Percentiles rank a stretch among this genome's conserved stretches.
These are phyloP conservation scores for Nyleta sp. DNA, from an alignment of 2,888 invertebrate species.

Conservation along the genomic window DNA sequence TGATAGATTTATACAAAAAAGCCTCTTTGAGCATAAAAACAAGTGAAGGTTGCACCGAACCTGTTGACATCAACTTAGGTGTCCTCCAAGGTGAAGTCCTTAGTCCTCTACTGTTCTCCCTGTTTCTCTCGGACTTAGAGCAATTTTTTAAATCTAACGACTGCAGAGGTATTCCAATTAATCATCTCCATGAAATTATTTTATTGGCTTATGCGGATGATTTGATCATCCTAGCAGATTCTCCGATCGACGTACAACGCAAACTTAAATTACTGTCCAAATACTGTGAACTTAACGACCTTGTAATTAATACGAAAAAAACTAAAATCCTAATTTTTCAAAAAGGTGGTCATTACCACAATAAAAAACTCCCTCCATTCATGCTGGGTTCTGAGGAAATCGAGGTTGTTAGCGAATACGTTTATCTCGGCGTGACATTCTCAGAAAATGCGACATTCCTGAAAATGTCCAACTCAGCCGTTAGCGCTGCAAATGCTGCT, in stretches of 20 bases:
- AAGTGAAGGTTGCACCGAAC: not conserved
- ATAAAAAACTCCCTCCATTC: constrained; percentile 6
- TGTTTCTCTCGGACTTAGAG: constrained; percentile 16
- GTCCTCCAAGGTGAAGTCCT: constrained; percentile 18
- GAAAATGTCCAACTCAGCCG: not conserved
- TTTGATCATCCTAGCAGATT: not conserved
- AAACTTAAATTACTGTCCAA: not conserved
- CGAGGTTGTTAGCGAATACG: constrained; percentile 6
- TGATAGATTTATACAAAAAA: not conserved
- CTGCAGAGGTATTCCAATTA: not conserved
- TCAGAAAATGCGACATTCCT: not conserved
- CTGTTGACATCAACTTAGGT: not conserved
- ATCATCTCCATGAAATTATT: constrained; percentile 5
- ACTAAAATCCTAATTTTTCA: constrained; percentile 23
- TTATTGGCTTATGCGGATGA: constrained; percentile 15
- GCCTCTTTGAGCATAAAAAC: not conserved
- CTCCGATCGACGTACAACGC: not conserved
- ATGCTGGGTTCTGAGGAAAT: constrained; percentile 11
- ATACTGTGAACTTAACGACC: constrained; percentile 3
- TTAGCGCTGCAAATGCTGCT: not conserved
- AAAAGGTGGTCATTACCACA: constrained; percentile 16
- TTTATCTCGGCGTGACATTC: constrained; percentile 15
- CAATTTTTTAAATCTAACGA: not conserved
- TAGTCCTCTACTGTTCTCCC: constrained; percentile 10
- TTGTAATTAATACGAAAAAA: constrained; percentile 12